Percentiles rank a stretch among this genome's conserved stretches.
Conservation (phyloP, 2,797 vertebrate genomes). For the Hippopotamyrus pictus region DNA sequence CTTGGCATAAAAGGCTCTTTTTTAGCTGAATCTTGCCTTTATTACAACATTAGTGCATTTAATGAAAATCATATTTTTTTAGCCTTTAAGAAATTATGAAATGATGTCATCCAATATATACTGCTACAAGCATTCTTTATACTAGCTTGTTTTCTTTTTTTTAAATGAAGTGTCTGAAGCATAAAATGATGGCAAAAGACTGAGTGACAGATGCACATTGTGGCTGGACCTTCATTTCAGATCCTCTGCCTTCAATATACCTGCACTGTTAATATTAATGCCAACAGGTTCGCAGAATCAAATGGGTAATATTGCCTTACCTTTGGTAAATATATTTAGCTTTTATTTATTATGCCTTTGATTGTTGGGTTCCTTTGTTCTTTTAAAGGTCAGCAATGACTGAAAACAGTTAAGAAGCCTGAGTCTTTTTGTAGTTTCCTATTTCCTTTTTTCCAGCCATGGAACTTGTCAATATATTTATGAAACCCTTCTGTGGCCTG, state of each 20-base stretch:
- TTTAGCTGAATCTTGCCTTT: neutral
- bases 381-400: slow-evolving; percentile 19
- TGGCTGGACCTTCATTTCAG: neutral
- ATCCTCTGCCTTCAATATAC: neutral
- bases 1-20: neutral
- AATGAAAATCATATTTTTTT: neutral
- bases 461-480: slow-evolving; percentile 30
- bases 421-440: slow-evolving; percentile 19
- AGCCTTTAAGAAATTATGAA: neutral
- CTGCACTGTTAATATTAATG: slow-evolving; percentile 2
- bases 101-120: neutral
- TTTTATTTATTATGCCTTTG: slow-evolving; percentile 23
- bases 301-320: slow-evolving; percentile 9
- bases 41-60: neutral
- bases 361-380: slow-evolving; percentile 18
- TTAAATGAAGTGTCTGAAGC: neutral
- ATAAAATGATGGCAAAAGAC: neutral
- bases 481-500: slow-evolving; percentile 27
- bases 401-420: slow-evolving; percentile 26
- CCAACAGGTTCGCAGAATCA: neutral
- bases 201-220: slow-evolving; percentile 4
- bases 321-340: slow-evolving; percentile 19
- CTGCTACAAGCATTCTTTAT: neutral
- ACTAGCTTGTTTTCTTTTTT: neutral
- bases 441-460: slow-evolving; percentile 20